Base-by-base conservation (phyloP, 2,797 vertebrate species). In the Takifugu rubripes region DNA sequence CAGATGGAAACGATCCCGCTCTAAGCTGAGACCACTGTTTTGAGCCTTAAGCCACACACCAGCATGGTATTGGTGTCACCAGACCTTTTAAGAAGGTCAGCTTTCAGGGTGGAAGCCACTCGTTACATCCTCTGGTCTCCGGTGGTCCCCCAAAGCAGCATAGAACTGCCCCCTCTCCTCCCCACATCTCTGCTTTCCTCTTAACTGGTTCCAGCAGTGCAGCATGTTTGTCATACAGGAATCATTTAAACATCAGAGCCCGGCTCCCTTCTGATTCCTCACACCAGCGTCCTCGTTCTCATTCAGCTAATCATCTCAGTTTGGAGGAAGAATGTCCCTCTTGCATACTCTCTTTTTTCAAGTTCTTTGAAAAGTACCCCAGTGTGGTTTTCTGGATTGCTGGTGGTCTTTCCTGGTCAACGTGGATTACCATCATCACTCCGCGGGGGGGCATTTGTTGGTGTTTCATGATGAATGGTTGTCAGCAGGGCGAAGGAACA, bases 151-250 rank as follows among this genome's bases (percentile, higher is more conserved):
- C 9, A 6, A 53, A 56, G 69, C 66, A 40, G 54, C 26, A 45
- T 17, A 5, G 49, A 60, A 26, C 69, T 33, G 55, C 54, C 62
- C 60, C 68, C 52, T 66, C 70, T 47, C 36, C 68, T 8, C 12
- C 17, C 46, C 79, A 64, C 26, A 31, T 70, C 78, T 82, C 73
- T 52, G 61, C 64, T 84, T 83, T 70, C 76, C 72, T 69, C 52
- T 43, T 84, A 87, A 86, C 79, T 68, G 69, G 61, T 87, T 80
- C 80, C 85, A 87, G 85, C 63, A 77, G 80, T 15, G 26, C 51
- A 2, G 47, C 50, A 1, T 80, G 74, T 79, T 83, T 72, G 77
- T 64, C 5, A 6, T n/a, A 24, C 36, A 40, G 36, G 36, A 40
- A 40, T 40, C 11, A 40, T 40, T 40, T 40, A 40, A 40, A 40